Evolutionary conservation across 2,113 vertebrate species (phyloP).

Genomic region (Asarcornis scutulata): DNA sequence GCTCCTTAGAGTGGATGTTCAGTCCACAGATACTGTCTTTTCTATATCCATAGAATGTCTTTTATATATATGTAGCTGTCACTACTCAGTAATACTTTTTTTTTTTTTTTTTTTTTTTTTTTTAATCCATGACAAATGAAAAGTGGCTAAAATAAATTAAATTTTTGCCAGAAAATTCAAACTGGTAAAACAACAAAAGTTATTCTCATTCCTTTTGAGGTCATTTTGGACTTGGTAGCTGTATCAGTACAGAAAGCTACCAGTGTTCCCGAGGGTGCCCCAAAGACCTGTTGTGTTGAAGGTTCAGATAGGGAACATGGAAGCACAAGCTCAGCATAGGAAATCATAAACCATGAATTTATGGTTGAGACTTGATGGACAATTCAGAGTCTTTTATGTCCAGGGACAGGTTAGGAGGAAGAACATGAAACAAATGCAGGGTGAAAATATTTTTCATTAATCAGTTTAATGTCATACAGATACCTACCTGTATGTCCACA

Average conservation of each 20-base stretch:
- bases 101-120: not conserved
- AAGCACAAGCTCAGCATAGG: not conserved
- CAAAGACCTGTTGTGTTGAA: not conserved
- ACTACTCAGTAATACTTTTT: not conserved
- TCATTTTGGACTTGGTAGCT: not conserved
- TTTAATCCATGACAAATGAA: not conserved
- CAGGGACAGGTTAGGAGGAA: not conserved
- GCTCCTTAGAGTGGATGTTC: not conserved
- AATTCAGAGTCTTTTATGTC: slow-evolving; percentile 2
- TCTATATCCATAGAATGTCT: not conserved
- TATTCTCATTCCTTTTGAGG: not conserved
- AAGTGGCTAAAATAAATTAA: not conserved
- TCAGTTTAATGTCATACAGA: not conserved
- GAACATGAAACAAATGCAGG: not conserved
- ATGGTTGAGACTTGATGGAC: not conserved
- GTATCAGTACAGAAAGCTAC: not conserved
- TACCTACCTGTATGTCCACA: not conserved
- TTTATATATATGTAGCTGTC: not conserved
- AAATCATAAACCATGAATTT: not conserved
- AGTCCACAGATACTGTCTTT: not conserved
- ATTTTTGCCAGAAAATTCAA: not conserved
- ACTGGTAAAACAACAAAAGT: not conserved
- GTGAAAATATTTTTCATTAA: slow-evolving; percentile 7
- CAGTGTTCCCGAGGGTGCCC: not conserved
- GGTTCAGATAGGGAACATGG: not conserved